Evolutionary conservation across 1,140 invertebrate species (phyloP), one percentile per base, ranked within the genome.

Genomic region (Drosophila burlai): DNA sequence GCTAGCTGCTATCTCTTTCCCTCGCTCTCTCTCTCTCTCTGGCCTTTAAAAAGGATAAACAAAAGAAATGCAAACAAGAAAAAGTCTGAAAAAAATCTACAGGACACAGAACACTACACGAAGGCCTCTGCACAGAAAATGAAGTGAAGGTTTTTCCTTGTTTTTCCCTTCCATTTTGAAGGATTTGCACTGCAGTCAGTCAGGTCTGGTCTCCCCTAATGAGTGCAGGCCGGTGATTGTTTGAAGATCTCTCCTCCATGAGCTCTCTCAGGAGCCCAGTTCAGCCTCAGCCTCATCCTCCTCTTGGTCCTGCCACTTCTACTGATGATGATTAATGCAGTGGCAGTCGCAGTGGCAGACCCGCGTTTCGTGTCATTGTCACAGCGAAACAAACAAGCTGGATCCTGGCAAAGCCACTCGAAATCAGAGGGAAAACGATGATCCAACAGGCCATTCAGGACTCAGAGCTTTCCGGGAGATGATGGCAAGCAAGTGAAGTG

Each of bases 341-440:
- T 80, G 71, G 65, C 83, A 86, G 34, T 83, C 76, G 76, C 72
- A 55, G 38, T 26, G 24, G 29, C 57, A 38, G 54, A 38, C 18
- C 40, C 59, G 61, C 81, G 62, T 55, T 57, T 50, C 85, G 62
- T 87, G 84, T 90, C 85, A 89, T 84, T 90, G 84, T 89, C 84
- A 90, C 62, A 79, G 34, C 45, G 50, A 55, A 40, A n/a, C 74
- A 67, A 81, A 62, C 81, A 77, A 46, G 64, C 64, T 63, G 72
- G 26, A 46, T 52, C 45, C 55, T 49, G 64, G 42, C 72, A 34
- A 18, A 73, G 71, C 83, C 82, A 85, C 74, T 85, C 78, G 81
- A 78, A 81, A 79, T 81, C 74, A 78, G 61, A 21, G 47, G 42
- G 42, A 13, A 31, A 42, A 16, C 31, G 31, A 36, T 5, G 18